A percentile compares a stretch with the other conserved stretches of the same genome.
These are phyloP conservation scores for Eupithecia abbreviata DNA, from an alignment of 2,888 invertebrate genomes.

Conservation along the genomic window DNA sequence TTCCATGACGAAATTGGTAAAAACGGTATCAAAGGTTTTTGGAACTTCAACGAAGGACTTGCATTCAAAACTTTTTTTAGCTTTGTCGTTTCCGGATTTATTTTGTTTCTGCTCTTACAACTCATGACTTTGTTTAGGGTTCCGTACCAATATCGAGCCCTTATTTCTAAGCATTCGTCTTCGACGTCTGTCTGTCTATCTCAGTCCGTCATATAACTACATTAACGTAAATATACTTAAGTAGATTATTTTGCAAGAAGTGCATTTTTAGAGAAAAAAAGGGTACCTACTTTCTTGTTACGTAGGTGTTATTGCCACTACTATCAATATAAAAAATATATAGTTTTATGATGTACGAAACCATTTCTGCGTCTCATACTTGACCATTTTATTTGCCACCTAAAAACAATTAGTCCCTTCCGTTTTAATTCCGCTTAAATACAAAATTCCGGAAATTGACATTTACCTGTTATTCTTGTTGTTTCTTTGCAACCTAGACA, in stretches of 20 bases:
- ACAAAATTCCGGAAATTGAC: neutral
- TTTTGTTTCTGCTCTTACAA: neutral
- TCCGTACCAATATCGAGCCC: neutral
- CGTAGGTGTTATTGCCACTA: neutral
- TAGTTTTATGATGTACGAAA: neutral
- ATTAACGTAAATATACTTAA: neutral
- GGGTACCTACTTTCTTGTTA: neutral
- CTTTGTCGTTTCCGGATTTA: neutral
- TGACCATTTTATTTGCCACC: neutral
- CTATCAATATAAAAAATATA: neutral
- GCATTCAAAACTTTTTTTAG: neutral
- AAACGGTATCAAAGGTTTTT: neutral
- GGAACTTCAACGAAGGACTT: neutral
- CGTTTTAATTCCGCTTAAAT: neutral
- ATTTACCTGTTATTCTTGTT: neutral
- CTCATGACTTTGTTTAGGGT: neutral
- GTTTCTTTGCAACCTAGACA: slow-evolving; percentile 16
- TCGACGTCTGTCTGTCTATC: neutral
- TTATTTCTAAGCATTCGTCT: neutral
- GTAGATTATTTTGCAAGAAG: neutral
- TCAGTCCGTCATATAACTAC: neutral
- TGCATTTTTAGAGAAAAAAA: neutral
- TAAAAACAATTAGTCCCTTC: neutral
- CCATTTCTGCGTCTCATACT: neutral
- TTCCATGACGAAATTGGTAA: neutral